Percentiles rank a stretch among this genome's conserved stretches.
Conservation (phyloP, 2,888 invertebrate genomes). For the Rotaria socialis region DNA sequence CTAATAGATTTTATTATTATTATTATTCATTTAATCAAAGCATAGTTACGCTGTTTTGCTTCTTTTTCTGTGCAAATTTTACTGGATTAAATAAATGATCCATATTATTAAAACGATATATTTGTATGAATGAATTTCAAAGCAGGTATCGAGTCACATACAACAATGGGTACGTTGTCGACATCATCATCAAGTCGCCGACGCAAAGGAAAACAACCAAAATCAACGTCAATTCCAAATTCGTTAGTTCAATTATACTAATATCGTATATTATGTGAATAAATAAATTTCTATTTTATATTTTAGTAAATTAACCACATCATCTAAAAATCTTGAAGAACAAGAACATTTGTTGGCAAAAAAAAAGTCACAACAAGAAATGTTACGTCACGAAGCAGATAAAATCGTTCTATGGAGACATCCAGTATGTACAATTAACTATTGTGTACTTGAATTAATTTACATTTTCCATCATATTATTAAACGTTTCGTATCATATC, state of each 20-base stretch:
- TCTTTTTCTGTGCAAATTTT: neutral
- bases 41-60: neutral
- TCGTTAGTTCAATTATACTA: neutral
- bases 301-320: neutral
- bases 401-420: constrained; percentile 44
- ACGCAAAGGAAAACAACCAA: neutral
- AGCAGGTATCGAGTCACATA: neutral
- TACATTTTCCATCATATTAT: constrained; percentile 38
- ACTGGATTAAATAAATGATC: neutral
- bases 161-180: neutral
- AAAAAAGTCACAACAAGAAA: constrained; percentile 9
- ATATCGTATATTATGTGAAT: neutral
- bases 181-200: neutral
- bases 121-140: constrained; percentile 21
- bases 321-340: neutral
- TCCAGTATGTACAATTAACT: constrained; percentile 39
- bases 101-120: neutral
- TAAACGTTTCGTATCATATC: constrained; percentile 39
- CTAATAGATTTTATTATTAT: neutral
- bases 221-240: neutral
- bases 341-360: neutral
- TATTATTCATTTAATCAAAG: neutral
- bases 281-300: neutral
- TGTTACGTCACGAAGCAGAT: constrained; percentile 39
- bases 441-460: constrained; percentile 39